A percentile compares a stretch with the other conserved stretches of the same genome.
Evolutionary conservation across 2,113 vertebrate genomes (phyloP).

Genomic region (Forbesichthys agassizii): DNA sequence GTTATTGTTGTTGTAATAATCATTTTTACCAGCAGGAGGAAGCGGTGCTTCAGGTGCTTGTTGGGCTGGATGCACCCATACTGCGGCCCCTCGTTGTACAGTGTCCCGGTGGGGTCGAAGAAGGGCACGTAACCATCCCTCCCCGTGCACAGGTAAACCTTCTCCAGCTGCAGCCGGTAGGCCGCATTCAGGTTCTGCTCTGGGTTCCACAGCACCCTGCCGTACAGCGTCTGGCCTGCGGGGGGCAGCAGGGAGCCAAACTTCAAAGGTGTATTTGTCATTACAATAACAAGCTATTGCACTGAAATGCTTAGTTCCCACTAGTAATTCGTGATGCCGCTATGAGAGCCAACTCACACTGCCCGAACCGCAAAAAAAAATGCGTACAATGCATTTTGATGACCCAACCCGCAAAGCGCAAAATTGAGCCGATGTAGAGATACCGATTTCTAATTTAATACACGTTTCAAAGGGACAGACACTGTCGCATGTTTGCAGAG

Average conservation of each 20-base stretch:
- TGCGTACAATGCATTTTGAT: too few species aligned
- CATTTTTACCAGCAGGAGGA: conserved; percentile 87
- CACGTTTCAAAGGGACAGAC: too few species aligned
- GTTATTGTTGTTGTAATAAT: too few species aligned
- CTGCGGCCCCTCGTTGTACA: conserved; percentile 96
- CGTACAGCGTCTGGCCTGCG: conserved; percentile 91
- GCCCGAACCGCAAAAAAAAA: too few species aligned
- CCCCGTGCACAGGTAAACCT: conserved; percentile 96
- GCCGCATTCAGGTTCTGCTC: conserved; percentile 94
- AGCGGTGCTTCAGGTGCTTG: conserved; percentile 93
- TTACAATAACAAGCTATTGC: too few species aligned
- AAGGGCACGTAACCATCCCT: conserved; percentile 94
- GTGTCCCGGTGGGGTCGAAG: conserved; percentile 93
- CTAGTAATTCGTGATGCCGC: too few species aligned
- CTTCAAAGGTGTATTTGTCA: background rate
- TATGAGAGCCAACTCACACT: too few species aligned
- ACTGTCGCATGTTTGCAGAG: too few species aligned
- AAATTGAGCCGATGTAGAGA: too few species aligned
- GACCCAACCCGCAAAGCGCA: too few species aligned
- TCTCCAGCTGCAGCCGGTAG: conserved; percentile 94
- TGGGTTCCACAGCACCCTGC: conserved; percentile 93
- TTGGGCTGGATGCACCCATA: conserved; percentile 98
- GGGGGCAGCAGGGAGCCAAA: conserved; percentile 28
- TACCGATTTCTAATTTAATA: too few species aligned
- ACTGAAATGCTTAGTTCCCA: too few species aligned